Conservation (phyloP, 2,113 vertebrate genomes). For the Alethe diademata region DNA sequence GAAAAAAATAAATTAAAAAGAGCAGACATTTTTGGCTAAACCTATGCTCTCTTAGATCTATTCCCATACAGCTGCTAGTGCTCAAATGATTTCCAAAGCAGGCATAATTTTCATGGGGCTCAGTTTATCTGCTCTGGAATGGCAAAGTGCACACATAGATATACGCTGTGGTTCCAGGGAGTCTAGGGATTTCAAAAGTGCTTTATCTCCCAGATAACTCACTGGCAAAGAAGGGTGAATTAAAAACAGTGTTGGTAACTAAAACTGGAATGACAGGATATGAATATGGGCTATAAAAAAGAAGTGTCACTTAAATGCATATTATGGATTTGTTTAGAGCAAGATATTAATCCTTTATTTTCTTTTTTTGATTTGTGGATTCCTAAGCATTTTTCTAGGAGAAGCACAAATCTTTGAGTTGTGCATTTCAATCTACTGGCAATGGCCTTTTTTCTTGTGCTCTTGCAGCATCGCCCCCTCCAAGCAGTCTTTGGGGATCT, state of each 20-base stretch:
- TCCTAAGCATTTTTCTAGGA: background rate
- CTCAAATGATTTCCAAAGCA: background rate
- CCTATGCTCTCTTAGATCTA: background rate
- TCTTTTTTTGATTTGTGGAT: background rate
- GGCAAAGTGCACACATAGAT: constrained; percentile 10
- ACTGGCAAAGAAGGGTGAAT: background rate
- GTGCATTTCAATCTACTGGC: background rate
- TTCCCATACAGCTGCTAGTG: background rate
- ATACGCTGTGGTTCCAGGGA: constrained; percentile 31
- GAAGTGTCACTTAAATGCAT: background rate
- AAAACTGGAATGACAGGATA: background rate
- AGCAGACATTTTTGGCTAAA: background rate
- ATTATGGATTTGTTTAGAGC: background rate
- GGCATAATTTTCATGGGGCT: background rate
- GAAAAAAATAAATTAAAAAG: background rate
- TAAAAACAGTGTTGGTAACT: background rate
- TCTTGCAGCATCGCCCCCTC: background rate
- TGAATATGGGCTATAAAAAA: background rate
- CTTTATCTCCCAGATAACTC: constrained; percentile 62
- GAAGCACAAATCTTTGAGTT: background rate
- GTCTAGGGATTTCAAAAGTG: constrained; percentile 58
- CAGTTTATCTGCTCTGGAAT: constrained; percentile 46
- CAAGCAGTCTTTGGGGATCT: background rate
- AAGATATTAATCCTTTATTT: background rate
- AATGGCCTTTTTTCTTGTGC: background rate